Evolutionary conservation across 2,797 vertebrate genomes (phyloP).

Genomic region (Oreochromis mossambicus): DNA sequence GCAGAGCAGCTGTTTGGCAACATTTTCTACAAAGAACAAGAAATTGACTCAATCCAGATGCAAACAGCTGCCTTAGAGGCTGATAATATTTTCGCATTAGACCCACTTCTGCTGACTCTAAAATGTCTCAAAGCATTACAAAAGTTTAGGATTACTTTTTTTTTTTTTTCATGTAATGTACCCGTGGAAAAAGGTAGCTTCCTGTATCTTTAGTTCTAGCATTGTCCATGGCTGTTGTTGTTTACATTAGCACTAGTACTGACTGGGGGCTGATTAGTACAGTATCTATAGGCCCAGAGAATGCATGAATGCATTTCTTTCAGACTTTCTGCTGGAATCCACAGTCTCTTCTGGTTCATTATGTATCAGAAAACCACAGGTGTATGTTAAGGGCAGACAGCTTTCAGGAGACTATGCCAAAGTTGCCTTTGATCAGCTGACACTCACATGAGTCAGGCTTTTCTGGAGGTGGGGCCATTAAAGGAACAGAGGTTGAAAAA

Average conservation of each 20-base stretch:
- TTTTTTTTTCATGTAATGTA: not conserved
- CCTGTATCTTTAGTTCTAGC: not conserved
- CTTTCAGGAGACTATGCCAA: not conserved
- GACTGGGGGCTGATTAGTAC: not conserved
- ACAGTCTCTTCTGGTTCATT: not conserved
- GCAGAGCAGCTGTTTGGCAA: not conserved
- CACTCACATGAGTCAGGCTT: not conserved
- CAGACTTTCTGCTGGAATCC: not conserved
- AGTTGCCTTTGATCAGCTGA: not conserved
- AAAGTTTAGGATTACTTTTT: not conserved
- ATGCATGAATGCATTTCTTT: not conserved
- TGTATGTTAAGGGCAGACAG: not conserved
- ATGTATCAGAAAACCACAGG: not conserved
- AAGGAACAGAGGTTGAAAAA: not conserved
- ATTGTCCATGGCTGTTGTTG: not conserved
- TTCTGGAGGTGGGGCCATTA: not conserved
- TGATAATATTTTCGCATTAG: not conserved
- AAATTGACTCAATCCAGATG: not conserved
- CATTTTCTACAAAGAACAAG: not conserved
- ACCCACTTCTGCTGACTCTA: not conserved
- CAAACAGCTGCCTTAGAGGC: not conserved
- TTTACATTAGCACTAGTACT: not conserved
- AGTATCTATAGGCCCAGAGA: not conserved
- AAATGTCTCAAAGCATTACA: not conserved
- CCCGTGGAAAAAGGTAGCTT: rapidly evolving